phyloP scores from a whole-genome alignment of 1,140 invertebrate species.

The Drosophila punjabiensis region DNA sequence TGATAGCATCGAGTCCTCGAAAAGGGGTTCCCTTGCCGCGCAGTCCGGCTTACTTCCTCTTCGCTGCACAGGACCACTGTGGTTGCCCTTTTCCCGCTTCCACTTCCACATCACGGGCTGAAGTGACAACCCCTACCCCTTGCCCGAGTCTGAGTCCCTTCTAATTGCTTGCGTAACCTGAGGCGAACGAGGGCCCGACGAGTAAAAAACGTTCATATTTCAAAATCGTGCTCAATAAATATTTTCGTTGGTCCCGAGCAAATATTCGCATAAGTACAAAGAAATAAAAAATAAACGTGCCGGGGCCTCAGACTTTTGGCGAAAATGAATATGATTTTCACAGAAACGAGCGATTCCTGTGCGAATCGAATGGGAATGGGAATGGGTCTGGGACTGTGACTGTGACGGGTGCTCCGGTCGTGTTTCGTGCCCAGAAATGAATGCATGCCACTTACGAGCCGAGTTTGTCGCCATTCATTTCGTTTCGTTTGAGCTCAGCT shows the following conservation, averaged over 20 bases:
- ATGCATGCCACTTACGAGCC: constrained; percentile 75
- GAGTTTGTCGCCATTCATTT: constrained; percentile 76
- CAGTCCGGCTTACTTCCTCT: constrained; percentile 77
- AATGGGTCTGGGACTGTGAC: constrained; percentile 16
- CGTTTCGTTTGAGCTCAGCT: constrained; percentile 16
- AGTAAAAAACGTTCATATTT: constrained; percentile 74
- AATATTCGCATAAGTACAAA: constrained; percentile 52
- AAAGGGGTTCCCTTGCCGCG: constrained; percentile 32
- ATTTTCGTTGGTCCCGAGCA: constrained; percentile 64
- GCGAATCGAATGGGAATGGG: constrained; percentile 44
- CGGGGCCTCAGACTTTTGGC: constrained; percentile 61
- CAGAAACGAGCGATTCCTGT: constrained; percentile 49
- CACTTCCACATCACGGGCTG: constrained; percentile 1
- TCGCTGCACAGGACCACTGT: constrained; percentile 50
- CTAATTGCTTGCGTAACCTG: constrained; percentile 81
- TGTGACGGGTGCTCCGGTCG: constrained; percentile 17
- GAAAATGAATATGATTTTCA: constrained; percentile 50
- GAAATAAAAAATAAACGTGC: constrained; percentile 63
- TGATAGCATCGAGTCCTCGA: constrained; percentile 41
- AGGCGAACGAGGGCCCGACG: constrained; percentile 45
- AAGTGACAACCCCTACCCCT: constrained; percentile 63
- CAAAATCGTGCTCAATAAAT: constrained; percentile 82
- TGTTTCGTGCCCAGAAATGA: constrained; percentile 66
- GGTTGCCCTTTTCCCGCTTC: constrained; percentile 65
- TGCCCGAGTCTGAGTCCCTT: constrained; percentile 48